Evolutionary conservation across 2,888 invertebrate genomes (phyloP), one percentile per base, ranked within the genome.

Genomic region (Euplagia quadripunctaria): DNA sequence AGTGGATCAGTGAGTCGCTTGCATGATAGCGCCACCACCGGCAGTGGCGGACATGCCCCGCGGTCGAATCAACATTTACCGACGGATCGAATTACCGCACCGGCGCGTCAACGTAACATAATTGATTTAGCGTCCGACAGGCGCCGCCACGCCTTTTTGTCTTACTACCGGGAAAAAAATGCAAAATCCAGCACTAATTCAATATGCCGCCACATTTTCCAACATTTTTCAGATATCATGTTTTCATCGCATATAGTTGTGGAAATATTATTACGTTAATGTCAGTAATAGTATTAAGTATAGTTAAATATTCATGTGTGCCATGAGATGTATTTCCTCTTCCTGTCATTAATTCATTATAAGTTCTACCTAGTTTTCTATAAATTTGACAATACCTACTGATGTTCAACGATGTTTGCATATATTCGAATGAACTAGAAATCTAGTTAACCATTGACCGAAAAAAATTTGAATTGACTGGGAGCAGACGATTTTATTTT

Each of bases 61-160:
- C 90, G 94, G 93, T 91, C 94, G 87, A 93, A 94, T 93, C 95
- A 96, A 95, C 95, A 94, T 95, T 95, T 95, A 88, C 94, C 89
- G 88, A 90, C 89, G 90, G 94, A 94, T 95, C 91, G 94, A 94
- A 94, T 95, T 96, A 95, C 94, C 90, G 89, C 82, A 86, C 83
- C 87, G 87, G 82, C 90, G 90, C 92, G 91, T 93, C 92, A 92
- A 91, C 92, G 91, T 90, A 91, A 91, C 92, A 88, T 94, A 95
- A 95, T 95, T 94, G 94, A 93, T 93, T 94, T 93, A 91, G 85
- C 92, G 93, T 87, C 90, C 90, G 89, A 76, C 88, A 87, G 86
- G 87, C 90, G 90, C 84, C 90, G 88, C 86, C 92, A 88, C 90
- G 89, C 93, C 92, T 93, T 93, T 93, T 93, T 93, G 88, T 89